Conservation (phyloP, 2,888 invertebrate species). For the Dione juno region DNA sequence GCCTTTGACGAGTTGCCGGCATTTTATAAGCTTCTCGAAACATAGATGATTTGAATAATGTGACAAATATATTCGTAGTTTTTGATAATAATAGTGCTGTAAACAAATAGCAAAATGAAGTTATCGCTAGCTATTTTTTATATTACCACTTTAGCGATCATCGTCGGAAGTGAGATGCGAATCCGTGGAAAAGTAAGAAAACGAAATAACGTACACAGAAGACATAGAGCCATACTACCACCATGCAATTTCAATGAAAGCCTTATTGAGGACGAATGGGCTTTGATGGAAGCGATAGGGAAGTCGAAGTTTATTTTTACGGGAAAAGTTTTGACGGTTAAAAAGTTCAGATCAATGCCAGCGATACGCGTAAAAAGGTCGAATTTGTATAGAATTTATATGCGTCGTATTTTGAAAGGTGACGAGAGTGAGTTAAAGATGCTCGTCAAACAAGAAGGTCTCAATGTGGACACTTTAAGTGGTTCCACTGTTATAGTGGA, state of each 20-base stretch:
- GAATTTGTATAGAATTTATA: conserved; percentile 75
- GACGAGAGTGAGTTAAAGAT: conserved; percentile 67
- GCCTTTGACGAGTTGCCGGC: conserved; percentile 69
- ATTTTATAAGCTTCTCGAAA: conserved; percentile 66
- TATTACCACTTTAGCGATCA: conserved; percentile 73
- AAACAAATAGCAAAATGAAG: conserved; percentile 72
- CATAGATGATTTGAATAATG: conserved; percentile 79
- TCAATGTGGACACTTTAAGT: conserved; percentile 64
- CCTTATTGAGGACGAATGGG: conserved; percentile 79
- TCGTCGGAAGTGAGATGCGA: conserved; percentile 72
- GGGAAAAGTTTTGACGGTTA: conserved; percentile 77
- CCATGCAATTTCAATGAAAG: conserved; percentile 80
- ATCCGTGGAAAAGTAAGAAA: conserved; percentile 80
- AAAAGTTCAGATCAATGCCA: conserved; percentile 66
- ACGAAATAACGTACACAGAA: conserved; percentile 69
- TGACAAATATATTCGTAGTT: conserved; percentile 76
- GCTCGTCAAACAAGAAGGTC: conserved; percentile 66
- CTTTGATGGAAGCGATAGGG: conserved; percentile 78
- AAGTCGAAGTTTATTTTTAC: conserved; percentile 81
- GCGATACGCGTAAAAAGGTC: conserved; percentile 62
- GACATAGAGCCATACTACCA: conserved; percentile 73
- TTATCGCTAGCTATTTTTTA: conserved; percentile 73
- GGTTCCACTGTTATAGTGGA: conserved; percentile 73
- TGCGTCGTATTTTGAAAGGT: conserved; percentile 78
- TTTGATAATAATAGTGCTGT: conserved; percentile 67